A percentile compares a stretch with the other conserved stretches of the same genome.
phyloP scores from a whole-genome alignment of 2,113 vertebrate species.

The Lepisosteus oculatus region DNA sequence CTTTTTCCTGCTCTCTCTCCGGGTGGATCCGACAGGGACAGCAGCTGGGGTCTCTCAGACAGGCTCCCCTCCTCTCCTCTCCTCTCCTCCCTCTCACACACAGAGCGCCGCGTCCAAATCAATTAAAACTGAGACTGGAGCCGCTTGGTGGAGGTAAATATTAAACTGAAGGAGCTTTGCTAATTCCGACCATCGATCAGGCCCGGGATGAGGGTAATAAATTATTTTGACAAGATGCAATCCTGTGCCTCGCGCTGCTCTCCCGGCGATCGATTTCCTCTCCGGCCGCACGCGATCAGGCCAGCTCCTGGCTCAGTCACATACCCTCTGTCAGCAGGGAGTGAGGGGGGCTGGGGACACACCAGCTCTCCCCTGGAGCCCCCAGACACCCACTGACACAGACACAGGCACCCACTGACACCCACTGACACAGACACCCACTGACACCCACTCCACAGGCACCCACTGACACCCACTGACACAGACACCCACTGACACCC shows the following conservation, averaged over 20 bases:
- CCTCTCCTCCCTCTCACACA: constrained; percentile 28
- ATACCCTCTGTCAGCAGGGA: constrained; percentile 60
- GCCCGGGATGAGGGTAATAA: constrained; percentile 93
- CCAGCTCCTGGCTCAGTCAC: neutral
- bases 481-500: too few relatives aligned
- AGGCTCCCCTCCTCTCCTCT: too few relatives aligned
- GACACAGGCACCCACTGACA: too few relatives aligned
- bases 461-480: too few relatives aligned
- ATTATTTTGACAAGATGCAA: constrained; percentile 99
- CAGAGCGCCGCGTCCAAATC: constrained; percentile 81
- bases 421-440: too few relatives aligned
- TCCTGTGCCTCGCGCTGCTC: constrained; percentile 86
- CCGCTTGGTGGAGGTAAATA: constrained; percentile 83
- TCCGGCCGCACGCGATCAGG: constrained; percentile 27
- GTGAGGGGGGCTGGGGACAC: neutral
- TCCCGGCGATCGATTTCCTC: constrained; percentile 87
- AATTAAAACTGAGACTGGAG: constrained; percentile 80
- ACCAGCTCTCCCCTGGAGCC: too few relatives aligned
- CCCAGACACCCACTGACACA: too few relatives aligned
- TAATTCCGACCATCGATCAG: constrained; percentile 97
- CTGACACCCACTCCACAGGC: too few relatives aligned
- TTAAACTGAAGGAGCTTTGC: constrained; percentile 81
- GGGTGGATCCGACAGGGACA: too few relatives aligned
- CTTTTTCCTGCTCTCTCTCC: too few relatives aligned
- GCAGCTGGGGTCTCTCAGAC: too few relatives aligned